phyloP scores from a whole-genome alignment of 2,888 invertebrate species.

The Calameuta idolon region DNA sequence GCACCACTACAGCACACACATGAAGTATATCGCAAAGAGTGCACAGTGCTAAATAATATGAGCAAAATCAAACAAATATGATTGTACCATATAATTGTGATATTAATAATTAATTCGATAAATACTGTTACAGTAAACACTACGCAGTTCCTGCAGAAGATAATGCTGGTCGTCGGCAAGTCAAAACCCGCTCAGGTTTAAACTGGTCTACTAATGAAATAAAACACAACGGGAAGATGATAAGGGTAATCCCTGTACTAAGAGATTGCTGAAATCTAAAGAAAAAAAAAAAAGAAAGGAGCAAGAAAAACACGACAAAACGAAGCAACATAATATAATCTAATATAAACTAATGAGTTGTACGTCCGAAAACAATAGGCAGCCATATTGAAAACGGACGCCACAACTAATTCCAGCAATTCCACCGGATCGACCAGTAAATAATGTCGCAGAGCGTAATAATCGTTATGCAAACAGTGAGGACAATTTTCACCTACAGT shows the following conservation, averaged over 20 bases:
- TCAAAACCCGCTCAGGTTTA: constrained; percentile 78
- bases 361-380: constrained; percentile 44
- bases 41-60: neutral
- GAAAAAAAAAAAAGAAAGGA: neutral
- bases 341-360: neutral
- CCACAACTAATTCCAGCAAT: constrained; percentile 1
- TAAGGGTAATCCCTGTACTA: neutral
- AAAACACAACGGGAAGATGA: constrained; percentile 10
- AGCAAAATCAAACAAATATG: neutral
- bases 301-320: constrained; percentile 3
- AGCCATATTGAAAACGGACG: constrained; percentile 52
- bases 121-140: constrained; percentile 69
- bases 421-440: constrained; percentile 27
- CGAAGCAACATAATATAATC: constrained; percentile 7
- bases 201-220: constrained; percentile 45
- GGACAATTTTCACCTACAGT: neutral
- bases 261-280: neutral
- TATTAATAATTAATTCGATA: constrained; percentile 2
- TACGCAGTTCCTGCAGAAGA: constrained; percentile 77
- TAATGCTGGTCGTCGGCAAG: constrained; percentile 81
- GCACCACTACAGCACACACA: constrained; percentile 13
- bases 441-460: constrained; percentile 30
- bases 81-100: neutral
- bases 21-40: neutral
- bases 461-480: constrained; percentile 28